Conservation (phyloP, 53 echinoderm and acorn worm genomes). For the Holothuria scabra region DNA sequence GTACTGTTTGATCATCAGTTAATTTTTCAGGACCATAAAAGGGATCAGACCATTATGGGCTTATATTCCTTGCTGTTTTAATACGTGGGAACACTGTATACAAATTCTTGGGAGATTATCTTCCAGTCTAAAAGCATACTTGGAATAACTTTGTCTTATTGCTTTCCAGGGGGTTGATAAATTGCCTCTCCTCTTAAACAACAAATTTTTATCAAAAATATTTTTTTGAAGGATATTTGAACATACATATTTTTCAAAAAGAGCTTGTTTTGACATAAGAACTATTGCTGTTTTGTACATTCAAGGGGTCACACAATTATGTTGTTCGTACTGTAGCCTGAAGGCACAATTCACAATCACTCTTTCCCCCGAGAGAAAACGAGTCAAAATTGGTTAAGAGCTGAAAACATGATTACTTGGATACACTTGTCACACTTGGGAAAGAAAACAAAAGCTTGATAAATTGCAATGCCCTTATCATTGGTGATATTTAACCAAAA, state of each 20-base stretch:
- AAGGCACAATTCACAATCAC: constrained; percentile 4
- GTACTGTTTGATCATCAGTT: too few relatives aligned
- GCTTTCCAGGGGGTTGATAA: constrained; percentile 42
- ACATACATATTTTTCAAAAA: constrained; percentile 6
- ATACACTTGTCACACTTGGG: not conserved
- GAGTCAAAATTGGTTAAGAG: constrained; percentile 18
- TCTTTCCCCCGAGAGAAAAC: constrained; percentile 17
- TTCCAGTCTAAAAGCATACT: constrained; percentile 24
- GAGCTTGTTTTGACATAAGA: constrained; percentile 28
- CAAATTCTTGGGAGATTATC: constrained; percentile 11
- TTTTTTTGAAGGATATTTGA: not conserved
- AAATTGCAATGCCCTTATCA: not conserved
- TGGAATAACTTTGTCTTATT: constrained; percentile 2
- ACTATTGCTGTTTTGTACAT: too few relatives aligned
- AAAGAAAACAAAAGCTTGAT: not conserved
- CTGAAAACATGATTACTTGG: not conserved
- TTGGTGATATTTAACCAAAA: constrained; percentile 6
- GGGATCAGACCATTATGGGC: too few relatives aligned
- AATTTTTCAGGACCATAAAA: too few relatives aligned
- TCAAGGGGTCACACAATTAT: constrained; percentile 31
- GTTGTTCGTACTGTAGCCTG: constrained; percentile 4
- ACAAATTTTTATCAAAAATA: constrained; percentile 26
- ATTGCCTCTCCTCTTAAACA: constrained; percentile 6
- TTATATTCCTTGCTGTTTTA: too few relatives aligned
- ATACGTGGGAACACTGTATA: too few relatives aligned